phyloP scores from a whole-genome alignment of 2,113 vertebrate species.

The Erythrolamprus reginae region DNA sequence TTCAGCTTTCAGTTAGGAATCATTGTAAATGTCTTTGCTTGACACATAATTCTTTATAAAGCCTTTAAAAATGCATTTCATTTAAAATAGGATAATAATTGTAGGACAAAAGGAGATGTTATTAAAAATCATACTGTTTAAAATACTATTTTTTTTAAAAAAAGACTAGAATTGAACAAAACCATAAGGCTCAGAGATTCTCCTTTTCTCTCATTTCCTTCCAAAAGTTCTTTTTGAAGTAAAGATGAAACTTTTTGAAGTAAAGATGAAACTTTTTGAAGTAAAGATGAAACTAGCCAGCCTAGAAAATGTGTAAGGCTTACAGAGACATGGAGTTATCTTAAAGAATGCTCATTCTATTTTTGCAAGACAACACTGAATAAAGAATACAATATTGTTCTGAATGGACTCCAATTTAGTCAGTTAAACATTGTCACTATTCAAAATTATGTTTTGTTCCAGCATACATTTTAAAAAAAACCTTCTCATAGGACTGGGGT shows the following conservation, averaged over 20 bases:
- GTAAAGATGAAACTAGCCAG: not conserved
- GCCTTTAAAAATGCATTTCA: slow-evolving; percentile 3
- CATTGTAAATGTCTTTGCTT: slow-evolving; percentile 8
- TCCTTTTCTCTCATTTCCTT: not conserved
- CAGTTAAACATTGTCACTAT: not conserved
- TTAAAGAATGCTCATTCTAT: not conserved
- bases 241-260: not conserved
- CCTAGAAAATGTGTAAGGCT: not conserved
- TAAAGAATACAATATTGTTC: not conserved
- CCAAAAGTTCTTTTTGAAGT: not conserved
- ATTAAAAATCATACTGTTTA: not conserved
- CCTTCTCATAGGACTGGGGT: no score
- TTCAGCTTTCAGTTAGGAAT: slow-evolving; percentile 9
- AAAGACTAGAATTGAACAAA: not conserved
- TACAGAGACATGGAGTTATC: not conserved
- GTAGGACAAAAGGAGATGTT: not conserved
- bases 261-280: no score
- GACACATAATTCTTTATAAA: slow-evolving; percentile 19
- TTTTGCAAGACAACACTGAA: not conserved
- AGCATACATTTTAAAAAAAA: not conserved
- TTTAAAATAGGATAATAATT: slow-evolving; percentile 13
- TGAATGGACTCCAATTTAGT: not conserved
- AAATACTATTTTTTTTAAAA: not conserved
- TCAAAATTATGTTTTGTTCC: not conserved
- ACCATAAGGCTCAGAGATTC: not conserved